phyloP scores from a whole-genome alignment of 2,113 vertebrate species.

The Menura novaehollandiae region DNA sequence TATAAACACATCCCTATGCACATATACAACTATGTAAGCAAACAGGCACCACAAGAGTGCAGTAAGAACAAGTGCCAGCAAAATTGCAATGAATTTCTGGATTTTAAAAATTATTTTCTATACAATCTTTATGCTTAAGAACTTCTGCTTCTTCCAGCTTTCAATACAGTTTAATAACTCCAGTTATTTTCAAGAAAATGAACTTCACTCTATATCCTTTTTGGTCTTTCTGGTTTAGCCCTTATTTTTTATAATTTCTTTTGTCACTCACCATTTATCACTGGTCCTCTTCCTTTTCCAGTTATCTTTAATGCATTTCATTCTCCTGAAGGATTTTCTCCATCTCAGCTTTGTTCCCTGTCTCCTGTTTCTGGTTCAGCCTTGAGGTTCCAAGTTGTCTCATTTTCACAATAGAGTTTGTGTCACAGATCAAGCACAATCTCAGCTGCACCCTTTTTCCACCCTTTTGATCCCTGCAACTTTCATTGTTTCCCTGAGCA shows the following conservation, averaged over 20 bases:
- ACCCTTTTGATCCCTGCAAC: not conserved
- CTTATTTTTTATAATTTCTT: not conserved
- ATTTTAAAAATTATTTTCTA: not conserved
- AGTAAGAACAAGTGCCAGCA: not conserved
- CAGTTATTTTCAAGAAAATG: not conserved
- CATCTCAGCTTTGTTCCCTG: not conserved
- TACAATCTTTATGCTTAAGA: not conserved
- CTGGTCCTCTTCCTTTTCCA: not conserved
- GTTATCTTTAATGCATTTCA: not conserved
- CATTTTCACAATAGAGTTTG: not conserved
- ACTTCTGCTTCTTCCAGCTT: not conserved
- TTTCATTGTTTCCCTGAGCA: not conserved
- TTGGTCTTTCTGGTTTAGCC: not conserved
- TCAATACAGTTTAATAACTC: not conserved
- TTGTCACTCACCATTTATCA: not conserved
- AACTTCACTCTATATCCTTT: not conserved
- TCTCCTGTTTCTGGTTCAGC: not conserved
- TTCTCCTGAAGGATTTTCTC: not conserved
- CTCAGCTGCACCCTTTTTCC: not conserved
- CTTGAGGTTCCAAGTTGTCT: not conserved
- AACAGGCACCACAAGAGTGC: not conserved
- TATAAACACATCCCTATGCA: not conserved
- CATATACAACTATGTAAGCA: not conserved
- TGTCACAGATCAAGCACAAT: not conserved
- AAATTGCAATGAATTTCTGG: not conserved